Evolutionary conservation across 2,113 vertebrate genomes (phyloP), one percentile per base, ranked within the genome.

Genomic region (Strix aluco): DNA sequence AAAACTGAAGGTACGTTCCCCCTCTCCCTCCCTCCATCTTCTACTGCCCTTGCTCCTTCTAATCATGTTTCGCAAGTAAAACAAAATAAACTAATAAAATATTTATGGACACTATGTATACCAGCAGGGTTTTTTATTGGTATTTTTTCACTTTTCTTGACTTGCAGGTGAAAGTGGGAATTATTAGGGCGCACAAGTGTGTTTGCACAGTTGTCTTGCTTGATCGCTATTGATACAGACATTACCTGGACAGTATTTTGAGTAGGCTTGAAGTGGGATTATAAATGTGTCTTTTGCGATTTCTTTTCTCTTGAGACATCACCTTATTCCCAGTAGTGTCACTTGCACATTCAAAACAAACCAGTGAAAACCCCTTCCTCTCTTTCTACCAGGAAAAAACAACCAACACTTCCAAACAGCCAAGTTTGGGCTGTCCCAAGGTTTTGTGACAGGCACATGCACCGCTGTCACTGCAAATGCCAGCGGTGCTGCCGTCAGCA

Each of bases 1-100:
- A 90, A 97, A 96, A 81, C 27, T 55, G 67, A 87, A 93, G 70
- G 94, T 90, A 94, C 57, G 83, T 96, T 69, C 10, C 23, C 11
- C 6, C 7, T 36, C 34, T 79, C 46, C n/a, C 29, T 69, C 46
- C 51, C 47, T 66, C 32, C 9, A 62, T 26, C 13, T 65, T 72
- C 81, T 87, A 29, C 30, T 75, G 73, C 19, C 32, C 40, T 81
- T 81, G 27, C 11, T 79, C 30, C 58, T 67, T 81, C 22, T 47
- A 75, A 52, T 84, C 42, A 58, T 58, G 11, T 10, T 87, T 44
- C 54, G 42, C 17, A 46, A 92, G 20, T 54, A 42, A 70, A 89
- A 38, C 4, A 84, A 86, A 94, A 67, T 16, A 66, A 87, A 18
- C 10, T 13, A 34, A 69, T 81, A 72, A 55, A 94, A 81, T 92